Percentiles rank a stretch among this genome's conserved stretches.
These are phyloP conservation scores for Acheta domesticus DNA, from an alignment of 2,888 invertebrate species.

Conservation along the genomic window DNA sequence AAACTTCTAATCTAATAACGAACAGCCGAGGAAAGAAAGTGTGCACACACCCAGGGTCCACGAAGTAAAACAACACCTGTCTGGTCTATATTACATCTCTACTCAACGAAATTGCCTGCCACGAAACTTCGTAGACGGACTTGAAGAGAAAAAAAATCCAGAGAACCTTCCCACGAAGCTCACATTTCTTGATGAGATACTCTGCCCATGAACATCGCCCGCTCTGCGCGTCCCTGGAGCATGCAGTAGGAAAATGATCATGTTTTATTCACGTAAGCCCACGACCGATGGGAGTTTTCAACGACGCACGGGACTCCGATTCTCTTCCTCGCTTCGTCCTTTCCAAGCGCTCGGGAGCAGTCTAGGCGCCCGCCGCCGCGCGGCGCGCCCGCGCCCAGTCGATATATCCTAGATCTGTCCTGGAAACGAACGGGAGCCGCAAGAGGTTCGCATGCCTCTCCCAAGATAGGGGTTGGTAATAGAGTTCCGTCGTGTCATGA, in stretches of 20 bases:
- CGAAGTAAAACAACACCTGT: not conserved
- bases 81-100: not conserved
- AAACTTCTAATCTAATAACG: too few species aligned
- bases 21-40: too few species aligned
- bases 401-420: too few species aligned
- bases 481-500: too few species aligned
- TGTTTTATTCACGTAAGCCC: not conserved
- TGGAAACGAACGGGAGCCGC: too few species aligned
- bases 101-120: not conserved
- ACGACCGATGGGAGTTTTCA: not conserved
- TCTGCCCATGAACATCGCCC: not conserved
- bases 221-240: not conserved
- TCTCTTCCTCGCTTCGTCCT: not conserved
- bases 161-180: not conserved
- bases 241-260: conserved; percentile 10
- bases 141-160: not conserved
- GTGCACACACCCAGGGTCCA: too few species aligned
- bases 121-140: not conserved
- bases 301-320: not conserved
- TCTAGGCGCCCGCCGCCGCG: too few species aligned
- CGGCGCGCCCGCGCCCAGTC: too few species aligned
- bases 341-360: too few species aligned
- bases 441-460: too few species aligned
- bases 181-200: conserved; percentile 3
- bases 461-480: too few species aligned